These are phyloP conservation scores for Carterocephalus palaemon DNA, from an alignment of 2,888 invertebrate species.

Conservation along the genomic window DNA sequence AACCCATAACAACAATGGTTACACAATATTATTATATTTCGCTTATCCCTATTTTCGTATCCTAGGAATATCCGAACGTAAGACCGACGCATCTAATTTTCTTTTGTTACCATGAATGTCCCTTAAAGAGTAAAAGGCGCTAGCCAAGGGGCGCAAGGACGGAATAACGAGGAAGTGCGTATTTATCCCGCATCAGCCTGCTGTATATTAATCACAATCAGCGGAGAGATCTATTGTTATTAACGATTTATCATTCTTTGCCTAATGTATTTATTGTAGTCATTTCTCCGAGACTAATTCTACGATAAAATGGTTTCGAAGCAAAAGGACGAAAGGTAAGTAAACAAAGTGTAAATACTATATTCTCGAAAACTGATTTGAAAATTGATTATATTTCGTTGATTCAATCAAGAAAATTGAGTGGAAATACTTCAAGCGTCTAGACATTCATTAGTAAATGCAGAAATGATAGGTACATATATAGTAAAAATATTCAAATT, in stretches of 20 bases:
- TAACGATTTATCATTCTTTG: conserved; percentile 11
- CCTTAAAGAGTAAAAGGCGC: neutral
- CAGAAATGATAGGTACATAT: too few species aligned
- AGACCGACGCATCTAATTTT: conserved; percentile 4
- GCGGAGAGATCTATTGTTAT: conserved; percentile 15
- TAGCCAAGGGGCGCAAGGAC: conserved; percentile 8
- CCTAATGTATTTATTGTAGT: conserved; percentile 6
- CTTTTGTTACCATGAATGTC: neutral
- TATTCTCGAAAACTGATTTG: too few species aligned
- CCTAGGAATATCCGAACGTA: conserved; percentile 4
- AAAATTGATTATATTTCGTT: too few species aligned
- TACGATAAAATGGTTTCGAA: neutral
- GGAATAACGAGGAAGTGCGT: conserved; percentile 10
- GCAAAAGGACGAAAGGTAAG: too few species aligned
- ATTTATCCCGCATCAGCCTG: conserved; percentile 18
- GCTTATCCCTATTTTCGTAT: neutral
- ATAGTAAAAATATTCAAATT: too few species aligned
- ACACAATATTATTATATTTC: conserved; percentile 1
- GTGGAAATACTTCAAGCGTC: too few species aligned
- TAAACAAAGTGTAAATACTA: too few species aligned
- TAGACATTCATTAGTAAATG: too few species aligned
- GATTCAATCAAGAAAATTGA: too few species aligned
- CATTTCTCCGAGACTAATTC: neutral
- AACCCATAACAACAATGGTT: too few species aligned
- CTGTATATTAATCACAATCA: conserved; percentile 21